Evolutionary conservation across 2,797 vertebrate species (phyloP).

Genomic region (Eospalax fontanierii): DNA sequence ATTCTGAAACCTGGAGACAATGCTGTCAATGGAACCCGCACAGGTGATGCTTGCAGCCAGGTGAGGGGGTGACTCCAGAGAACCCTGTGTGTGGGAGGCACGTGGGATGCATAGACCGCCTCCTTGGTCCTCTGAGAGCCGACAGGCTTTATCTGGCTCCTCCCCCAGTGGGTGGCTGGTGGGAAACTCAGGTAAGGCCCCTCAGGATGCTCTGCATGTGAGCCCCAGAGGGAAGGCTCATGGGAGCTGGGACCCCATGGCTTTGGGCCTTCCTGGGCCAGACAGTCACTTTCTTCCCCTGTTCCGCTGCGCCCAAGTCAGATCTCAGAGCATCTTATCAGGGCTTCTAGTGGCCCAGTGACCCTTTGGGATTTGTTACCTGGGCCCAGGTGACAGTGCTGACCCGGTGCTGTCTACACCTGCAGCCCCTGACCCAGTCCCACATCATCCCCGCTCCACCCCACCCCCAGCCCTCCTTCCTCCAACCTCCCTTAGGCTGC

Average conservation of each 20-base stretch:
- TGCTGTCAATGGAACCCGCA: rapidly evolving
- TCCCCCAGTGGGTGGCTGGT: too few relatives aligned
- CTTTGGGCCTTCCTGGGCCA: neutral
- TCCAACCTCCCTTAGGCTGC: neutral
- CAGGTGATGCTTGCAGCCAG: neutral
- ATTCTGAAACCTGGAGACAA: neutral
- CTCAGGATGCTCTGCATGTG: neutral
- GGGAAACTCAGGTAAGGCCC: neutral
- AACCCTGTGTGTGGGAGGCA: neutral
- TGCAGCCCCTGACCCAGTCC: neutral
- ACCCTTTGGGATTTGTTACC: rapidly evolving
- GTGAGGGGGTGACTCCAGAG: too few relatives aligned
- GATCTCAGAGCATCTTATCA: rapidly evolving
- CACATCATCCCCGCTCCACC: too few relatives aligned
- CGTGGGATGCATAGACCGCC: neutral
- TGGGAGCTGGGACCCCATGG: too few relatives aligned
- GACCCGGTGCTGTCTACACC: too few relatives aligned
- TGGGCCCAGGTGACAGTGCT: too few relatives aligned
- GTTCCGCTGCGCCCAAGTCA: rapidly evolving
- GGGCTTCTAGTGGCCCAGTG: neutral
- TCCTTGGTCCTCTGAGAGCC: neutral
- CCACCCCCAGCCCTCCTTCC: neutral
- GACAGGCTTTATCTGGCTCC: neutral
- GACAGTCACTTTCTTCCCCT: neutral
- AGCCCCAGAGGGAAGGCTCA: neutral